These are phyloP conservation scores for Amazona finschi DNA, from an alignment of 2,797 vertebrate genomes.

Conservation along the genomic window DNA sequence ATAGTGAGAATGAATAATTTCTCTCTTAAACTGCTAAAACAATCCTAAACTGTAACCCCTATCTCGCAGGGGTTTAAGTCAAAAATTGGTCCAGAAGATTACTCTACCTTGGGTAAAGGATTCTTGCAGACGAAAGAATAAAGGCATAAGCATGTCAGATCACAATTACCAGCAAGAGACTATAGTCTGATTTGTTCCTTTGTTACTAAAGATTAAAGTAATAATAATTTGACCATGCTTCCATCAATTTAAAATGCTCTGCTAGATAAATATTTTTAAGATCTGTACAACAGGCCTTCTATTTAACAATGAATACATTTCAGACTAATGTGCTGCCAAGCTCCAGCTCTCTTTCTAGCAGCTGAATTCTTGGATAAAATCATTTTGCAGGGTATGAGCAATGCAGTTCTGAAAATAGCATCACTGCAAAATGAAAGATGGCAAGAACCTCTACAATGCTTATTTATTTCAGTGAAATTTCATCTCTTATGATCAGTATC, in stretches of 20 bases:
- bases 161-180: neutral
- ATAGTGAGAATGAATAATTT: neutral
- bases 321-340: constrained; percentile 24
- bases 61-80: neutral
- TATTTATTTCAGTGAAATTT: constrained; percentile 48
- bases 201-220: constrained; percentile 10
- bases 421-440: constrained; percentile 58
- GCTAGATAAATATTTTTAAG: constrained; percentile 51
- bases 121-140: neutral
- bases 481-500: neutral
- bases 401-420: constrained; percentile 65
- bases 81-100: neutral
- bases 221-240: neutral
- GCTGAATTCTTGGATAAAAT: constrained; percentile 67
- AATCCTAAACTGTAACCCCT: neutral
- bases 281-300: constrained; percentile 7
- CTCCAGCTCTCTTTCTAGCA: constrained; percentile 50
- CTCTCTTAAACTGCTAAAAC: neutral
- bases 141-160: neutral
- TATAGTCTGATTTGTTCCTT: neutral
- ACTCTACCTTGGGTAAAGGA: neutral
- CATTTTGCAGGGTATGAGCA: constrained; percentile 60
- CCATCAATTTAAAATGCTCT: constrained; percentile 28
- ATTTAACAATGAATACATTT: constrained; percentile 48
- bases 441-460: constrained; percentile 39